Base-by-base conservation (phyloP, 2,797 vertebrate species). In the Oreochromis mossambicus region DNA sequence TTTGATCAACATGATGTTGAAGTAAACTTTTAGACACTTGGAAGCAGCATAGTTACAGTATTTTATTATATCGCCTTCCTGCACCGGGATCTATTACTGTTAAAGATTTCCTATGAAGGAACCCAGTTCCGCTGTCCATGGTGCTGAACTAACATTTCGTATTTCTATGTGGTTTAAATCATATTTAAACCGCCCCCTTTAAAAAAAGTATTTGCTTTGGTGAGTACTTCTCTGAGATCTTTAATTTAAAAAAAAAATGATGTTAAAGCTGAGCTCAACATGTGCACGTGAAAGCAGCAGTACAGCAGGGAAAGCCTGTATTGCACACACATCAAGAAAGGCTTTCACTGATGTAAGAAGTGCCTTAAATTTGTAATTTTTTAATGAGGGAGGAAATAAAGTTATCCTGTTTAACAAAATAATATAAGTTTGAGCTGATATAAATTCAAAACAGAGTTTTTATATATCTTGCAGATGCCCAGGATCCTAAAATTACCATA, bases 141-240 rank as follows among this genome's bases (percentile, higher is more conserved):
- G 94, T 95, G 78, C 93, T 94, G 93, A 94, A 10, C 11, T n/a
- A 29, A 2, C 10, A 41, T 70, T 80, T 66, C 14, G 11, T 51
- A n/a, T 26, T 12, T 48, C 34, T 21, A 10, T 17, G 32, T 12
- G 17, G 32, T 63, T 12, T 36, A 41, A 63, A 38, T 38, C 8
- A 24, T 12, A 43, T 32, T 50, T 75, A 32, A 75, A 19, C 6
- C 4, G 1, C 9, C 14, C n/a, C 8, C 21, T 43, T 24, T 1
- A 12, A 14, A 38, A 63, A 68, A 41, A 14, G n/a, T 41, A 41
- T 41, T 24, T 41, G 24, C 24, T 73, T 73, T 48, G 24, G 41
- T 48, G 14, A 29, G 43, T n/a, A 50, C 10, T 32, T 19, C 43
- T 8, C 43, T 75, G 43, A 50, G 15, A 73, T 48, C 24, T 48